phyloP scores from a whole-genome alignment of 2,888 invertebrate genomes.

The Pristionchus japonicus region DNA sequence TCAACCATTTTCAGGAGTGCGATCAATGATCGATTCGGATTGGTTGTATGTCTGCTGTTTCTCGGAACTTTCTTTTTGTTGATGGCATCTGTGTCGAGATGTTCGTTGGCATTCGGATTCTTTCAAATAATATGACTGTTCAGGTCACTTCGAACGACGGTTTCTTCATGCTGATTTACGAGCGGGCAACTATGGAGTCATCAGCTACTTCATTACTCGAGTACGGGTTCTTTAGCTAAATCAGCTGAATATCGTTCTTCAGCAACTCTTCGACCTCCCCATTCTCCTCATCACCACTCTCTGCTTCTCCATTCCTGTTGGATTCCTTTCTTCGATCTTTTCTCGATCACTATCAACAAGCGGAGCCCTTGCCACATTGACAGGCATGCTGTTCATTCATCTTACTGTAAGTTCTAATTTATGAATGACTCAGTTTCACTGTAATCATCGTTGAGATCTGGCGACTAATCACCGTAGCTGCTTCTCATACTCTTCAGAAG shows the following conservation, averaged over 20 bases:
- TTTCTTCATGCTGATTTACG: constrained; percentile 47
- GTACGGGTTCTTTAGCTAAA: neutral
- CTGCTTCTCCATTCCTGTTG: constrained; percentile 87
- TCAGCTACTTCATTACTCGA: constrained; percentile 48
- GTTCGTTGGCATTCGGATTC: constrained; percentile 43
- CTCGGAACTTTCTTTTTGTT: constrained; percentile 86
- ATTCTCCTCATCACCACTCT: constrained; percentile 87
- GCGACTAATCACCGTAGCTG: constrained; percentile 2
- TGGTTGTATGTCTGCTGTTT: constrained; percentile 87
- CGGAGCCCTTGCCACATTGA: neutral
- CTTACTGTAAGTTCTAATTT: neutral
- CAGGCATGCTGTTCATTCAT: neutral
- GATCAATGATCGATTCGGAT: constrained; percentile 82
- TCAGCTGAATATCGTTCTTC: neutral
- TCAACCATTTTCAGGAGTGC: neutral
- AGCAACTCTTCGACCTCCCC: constrained; percentile 86
- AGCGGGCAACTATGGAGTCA: neutral
- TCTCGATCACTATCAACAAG: neutral
- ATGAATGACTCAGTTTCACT: too few species aligned
- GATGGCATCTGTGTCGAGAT: constrained; percentile 79
- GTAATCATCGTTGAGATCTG: neutral
- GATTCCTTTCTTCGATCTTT: constrained; percentile 74
- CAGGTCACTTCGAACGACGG: constrained; percentile 44
- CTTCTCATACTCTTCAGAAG: neutral
- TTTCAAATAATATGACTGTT: neutral